phyloP scores from a whole-genome alignment of 2,888 invertebrate genomes.

The Sarcophaga subvicina region DNA sequence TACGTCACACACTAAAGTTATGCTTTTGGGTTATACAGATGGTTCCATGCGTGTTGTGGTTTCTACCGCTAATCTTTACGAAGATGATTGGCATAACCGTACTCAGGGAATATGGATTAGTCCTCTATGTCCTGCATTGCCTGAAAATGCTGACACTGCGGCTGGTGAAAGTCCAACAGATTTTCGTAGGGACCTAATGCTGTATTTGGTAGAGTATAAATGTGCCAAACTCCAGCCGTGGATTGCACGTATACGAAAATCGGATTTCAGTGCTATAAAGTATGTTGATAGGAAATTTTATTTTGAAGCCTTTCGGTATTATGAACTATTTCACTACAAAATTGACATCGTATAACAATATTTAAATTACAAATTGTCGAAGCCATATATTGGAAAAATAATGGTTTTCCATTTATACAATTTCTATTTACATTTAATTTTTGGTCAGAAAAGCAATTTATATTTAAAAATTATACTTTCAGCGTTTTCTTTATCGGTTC shows the following conservation, averaged over 20 bases:
- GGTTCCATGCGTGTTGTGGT: conserved; percentile 92
- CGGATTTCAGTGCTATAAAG: conserved; percentile 93
- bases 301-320: neutral
- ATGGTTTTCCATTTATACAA: no score
- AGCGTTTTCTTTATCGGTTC: conserved; percentile 94
- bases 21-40: conserved; percentile 91
- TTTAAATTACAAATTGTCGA: no score
- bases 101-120: conserved; percentile 98
- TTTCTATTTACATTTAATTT: no score
- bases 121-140: conserved; percentile 87
- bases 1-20: conserved; percentile 96
- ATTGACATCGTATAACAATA: no score
- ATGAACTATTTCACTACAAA: no score
- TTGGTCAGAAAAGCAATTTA: neutral
- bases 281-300: conserved; percentile 79
- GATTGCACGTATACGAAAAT: conserved; percentile 87
- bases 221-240: conserved; percentile 87
- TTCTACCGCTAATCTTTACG: conserved; percentile 95
- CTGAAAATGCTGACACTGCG: conserved; percentile 82
- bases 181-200: conserved; percentile 90
- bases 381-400: no score
- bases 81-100: conserved; percentile 96
- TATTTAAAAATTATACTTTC: conserved; percentile 27
- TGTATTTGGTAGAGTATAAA: conserved; percentile 90
- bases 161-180: conserved; percentile 91